phyloP scores from a whole-genome alignment of 2,113 vertebrate genomes.

The Ailuropoda melanoleuca region DNA sequence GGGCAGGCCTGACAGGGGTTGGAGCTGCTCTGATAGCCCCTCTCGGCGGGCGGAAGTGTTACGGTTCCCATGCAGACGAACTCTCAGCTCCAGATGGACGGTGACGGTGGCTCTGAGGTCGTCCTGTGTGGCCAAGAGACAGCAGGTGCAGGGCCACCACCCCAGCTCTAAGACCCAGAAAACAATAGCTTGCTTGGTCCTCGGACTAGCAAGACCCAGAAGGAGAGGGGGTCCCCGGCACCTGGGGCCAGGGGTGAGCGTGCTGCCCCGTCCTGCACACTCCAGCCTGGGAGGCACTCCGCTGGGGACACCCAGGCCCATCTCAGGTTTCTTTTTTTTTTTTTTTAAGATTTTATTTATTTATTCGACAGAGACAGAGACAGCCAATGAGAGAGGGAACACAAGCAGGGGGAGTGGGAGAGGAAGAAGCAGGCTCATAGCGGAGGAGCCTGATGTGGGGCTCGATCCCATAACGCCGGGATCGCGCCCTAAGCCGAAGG shows the following conservation, averaged over 20 bases:
- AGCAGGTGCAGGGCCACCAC: neutral
- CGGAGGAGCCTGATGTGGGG: no score
- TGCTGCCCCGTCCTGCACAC: rapidly evolving
- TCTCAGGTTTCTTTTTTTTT: neutral
- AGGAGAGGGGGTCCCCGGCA: neutral
- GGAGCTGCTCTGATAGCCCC: neutral
- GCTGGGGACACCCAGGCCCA: neutral
- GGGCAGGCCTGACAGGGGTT: neutral
- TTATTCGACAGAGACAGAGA: no score
- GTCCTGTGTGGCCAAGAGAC: neutral
- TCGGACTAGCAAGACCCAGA: neutral
- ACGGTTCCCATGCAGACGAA: neutral
- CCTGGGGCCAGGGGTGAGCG: no score
- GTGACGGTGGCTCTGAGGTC: neutral
- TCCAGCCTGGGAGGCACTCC: neutral
- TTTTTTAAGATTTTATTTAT: no score
- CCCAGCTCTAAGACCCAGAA: neutral
- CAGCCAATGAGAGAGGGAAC: no score
- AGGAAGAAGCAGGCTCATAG: no score
- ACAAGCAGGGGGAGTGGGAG: no score
- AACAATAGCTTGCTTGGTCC: neutral
- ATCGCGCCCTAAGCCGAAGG: no score
- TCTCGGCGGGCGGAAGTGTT: neutral
- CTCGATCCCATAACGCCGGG: no score
- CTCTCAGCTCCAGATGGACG: neutral